Percentiles rank a stretch among this genome's conserved stretches.
Conservation (phyloP, 2,888 invertebrate genomes). For the Melangyna quadrimaculata region DNA sequence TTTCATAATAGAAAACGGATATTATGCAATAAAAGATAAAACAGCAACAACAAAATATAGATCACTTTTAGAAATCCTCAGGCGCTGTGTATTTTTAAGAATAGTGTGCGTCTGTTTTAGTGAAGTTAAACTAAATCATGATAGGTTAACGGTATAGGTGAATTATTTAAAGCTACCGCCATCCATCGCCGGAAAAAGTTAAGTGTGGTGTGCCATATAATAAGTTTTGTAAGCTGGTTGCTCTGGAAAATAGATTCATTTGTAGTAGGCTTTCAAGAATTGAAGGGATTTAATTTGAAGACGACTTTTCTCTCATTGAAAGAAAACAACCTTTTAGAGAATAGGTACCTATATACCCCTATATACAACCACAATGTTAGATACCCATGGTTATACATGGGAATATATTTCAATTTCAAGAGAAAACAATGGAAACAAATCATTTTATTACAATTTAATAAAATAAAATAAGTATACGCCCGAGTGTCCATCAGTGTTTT, state of each 20-base stretch:
- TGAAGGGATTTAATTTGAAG: neutral
- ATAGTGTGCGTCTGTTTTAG: neutral
- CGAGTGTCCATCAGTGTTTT: too few species aligned
- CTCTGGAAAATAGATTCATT: neutral
- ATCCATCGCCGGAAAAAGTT: neutral
- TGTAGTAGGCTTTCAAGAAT: neutral
- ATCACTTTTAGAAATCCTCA: constrained; percentile 1
- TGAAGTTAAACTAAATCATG: neutral
- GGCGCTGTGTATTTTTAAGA: constrained; percentile 16
- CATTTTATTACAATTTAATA: too few species aligned
- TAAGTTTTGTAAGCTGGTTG: neutral
- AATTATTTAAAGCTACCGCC: neutral
- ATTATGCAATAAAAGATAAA: constrained; percentile 19
- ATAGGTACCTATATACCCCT: too few species aligned
- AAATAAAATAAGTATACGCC: too few species aligned
- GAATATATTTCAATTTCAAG: too few species aligned
- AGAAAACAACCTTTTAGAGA: too few species aligned
- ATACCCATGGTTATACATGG: too few species aligned
- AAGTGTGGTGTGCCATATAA: neutral
- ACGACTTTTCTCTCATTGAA: too few species aligned
- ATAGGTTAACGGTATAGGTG: constrained; percentile 11
- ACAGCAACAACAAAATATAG: neutral
- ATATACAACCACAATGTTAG: too few species aligned
- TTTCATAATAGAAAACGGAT: constrained; percentile 46
- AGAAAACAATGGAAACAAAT: too few species aligned